Evolutionary conservation across 2,797 vertebrate genomes (phyloP).

Genomic region (Spinus pinus): DNA sequence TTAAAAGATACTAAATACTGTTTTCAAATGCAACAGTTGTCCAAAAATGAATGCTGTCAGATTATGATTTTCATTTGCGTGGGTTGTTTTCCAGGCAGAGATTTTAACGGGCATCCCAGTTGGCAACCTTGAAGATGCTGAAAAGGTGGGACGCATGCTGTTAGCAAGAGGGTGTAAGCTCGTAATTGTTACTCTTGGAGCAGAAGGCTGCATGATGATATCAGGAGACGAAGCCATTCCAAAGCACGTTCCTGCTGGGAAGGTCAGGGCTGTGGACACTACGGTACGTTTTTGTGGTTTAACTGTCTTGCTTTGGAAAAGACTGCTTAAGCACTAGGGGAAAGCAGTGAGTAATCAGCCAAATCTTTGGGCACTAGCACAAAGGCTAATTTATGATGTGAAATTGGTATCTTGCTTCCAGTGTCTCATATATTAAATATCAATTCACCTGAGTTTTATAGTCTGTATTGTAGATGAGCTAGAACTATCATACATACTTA

Average conservation of each 20-base stretch:
- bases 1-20: background rate
- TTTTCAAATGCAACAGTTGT: conserved; percentile 22
- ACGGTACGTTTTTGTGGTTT: conserved; percentile 84
- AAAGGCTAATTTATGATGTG: conserved; percentile 47
- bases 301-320: conserved; percentile 63
- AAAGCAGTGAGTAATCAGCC: conserved; percentile 41
- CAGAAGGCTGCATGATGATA: conserved; percentile 88
- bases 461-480: background rate
- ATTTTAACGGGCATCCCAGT: conserved; percentile 84
- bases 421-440: conserved; percentile 28
- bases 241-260: conserved; percentile 81
- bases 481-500: background rate
- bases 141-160: conserved; percentile 77
- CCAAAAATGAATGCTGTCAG: conserved; percentile 43
- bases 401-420: conserved; percentile 35
- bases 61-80: conserved; percentile 39
- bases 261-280: conserved; percentile 87
- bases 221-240: conserved; percentile 73
- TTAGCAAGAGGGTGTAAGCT: conserved; percentile 83
- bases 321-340: conserved; percentile 42
- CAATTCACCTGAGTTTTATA: conserved; percentile 29
- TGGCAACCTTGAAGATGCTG: conserved; percentile 78
- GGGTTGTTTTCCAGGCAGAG: conserved; percentile 83
- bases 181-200: conserved; percentile 88
- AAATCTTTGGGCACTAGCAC: conserved; percentile 41